Evolutionary conservation across 2,797 vertebrate genomes (phyloP).

Genomic region (Vireo griseus): DNA sequence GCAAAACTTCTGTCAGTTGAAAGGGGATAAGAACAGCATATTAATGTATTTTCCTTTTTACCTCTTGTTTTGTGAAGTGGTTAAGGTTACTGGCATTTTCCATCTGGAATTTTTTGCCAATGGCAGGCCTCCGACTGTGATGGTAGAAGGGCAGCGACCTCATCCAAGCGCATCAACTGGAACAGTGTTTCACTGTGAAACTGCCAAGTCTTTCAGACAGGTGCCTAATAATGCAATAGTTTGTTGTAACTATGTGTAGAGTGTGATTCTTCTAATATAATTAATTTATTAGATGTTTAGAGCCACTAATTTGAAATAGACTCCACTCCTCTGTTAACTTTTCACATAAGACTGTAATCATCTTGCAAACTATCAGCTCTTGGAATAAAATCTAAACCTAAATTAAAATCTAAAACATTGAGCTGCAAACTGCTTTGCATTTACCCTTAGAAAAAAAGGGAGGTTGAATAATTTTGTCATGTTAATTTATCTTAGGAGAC

Average conservation of each 20-base stretch:
- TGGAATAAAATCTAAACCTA: not conserved
- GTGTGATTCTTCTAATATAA: not conserved
- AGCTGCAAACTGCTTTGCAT: not conserved
- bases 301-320: not conserved
- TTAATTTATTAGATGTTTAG: not conserved
- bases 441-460: not conserved
- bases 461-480: not conserved
- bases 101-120: not conserved
- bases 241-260: not conserved
- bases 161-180: not conserved
- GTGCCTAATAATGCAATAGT: not conserved
- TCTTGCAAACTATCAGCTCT: not conserved
- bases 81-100: not conserved
- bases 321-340: not conserved
- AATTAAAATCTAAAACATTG: not conserved
- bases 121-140: not conserved
- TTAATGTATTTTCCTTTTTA: not conserved
- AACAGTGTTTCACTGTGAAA: not conserved
- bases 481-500: not conserved
- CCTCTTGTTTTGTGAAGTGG: not conserved
- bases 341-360: not conserved
- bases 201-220: not conserved
- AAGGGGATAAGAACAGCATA: not conserved
- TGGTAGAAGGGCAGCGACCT: not conserved
- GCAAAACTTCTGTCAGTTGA: not conserved